phyloP scores from a whole-genome alignment of 2,113 vertebrate species.

The Antechinus stuartii region DNA sequence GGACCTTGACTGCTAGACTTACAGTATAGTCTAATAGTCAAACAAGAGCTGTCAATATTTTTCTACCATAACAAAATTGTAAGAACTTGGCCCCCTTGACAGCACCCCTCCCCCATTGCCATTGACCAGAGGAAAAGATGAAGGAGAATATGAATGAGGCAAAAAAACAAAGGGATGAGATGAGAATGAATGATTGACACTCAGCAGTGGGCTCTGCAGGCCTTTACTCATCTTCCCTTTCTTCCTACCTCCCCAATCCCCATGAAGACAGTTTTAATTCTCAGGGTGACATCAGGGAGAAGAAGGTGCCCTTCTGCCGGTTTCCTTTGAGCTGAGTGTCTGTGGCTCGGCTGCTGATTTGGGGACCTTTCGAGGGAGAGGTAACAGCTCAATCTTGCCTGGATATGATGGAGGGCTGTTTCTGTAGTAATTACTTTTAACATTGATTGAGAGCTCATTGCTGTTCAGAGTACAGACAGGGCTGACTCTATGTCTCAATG shows the following conservation, averaged over 20 bases:
- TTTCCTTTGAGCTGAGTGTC: constrained; percentile 14
- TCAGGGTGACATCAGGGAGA: constrained; percentile 7
- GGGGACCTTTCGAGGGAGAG: not conserved
- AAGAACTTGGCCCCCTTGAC: not conserved
- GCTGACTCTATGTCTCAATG: not conserved
- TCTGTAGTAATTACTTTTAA: constrained; percentile 3
- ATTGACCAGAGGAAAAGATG: constrained; percentile 18
- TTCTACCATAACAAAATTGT: constrained; percentile 18
- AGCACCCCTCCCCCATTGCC: constrained; percentile 1
- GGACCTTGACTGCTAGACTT: not conserved
- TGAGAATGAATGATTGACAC: not conserved
- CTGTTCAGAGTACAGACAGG: not conserved
- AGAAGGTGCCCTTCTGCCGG: not conserved
- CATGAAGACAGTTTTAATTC: constrained; percentile 34
- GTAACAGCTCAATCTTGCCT: not conserved
- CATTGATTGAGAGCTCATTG: not conserved
- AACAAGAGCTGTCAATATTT: not conserved
- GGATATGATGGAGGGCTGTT: not conserved
- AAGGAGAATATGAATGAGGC: not conserved
- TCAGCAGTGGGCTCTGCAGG: not conserved
- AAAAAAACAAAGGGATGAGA: constrained; percentile 45
- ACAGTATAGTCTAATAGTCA: not conserved
- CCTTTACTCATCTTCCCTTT: not conserved
- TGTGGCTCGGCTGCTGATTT: not conserved
- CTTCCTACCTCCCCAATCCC: not conserved